Percentiles rank a stretch among this genome's conserved stretches.
phyloP scores from a whole-genome alignment of 2,113 vertebrate species.

The Heteronetta atricapilla region DNA sequence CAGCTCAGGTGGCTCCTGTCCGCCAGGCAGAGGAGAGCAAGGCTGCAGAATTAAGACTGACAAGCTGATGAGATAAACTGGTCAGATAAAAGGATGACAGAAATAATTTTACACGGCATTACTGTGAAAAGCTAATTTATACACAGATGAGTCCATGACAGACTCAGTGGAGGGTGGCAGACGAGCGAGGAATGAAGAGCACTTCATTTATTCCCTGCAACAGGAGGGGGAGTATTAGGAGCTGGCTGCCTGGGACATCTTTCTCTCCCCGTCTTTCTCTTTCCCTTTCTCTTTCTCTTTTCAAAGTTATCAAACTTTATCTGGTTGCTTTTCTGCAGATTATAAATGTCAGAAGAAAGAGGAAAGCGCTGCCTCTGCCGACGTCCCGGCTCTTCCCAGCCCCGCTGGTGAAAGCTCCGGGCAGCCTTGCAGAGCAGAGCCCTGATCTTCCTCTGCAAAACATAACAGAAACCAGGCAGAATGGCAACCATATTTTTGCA shows the following conservation, averaged over 20 bases:
- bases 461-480: background rate
- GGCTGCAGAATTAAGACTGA: conserved; percentile 55
- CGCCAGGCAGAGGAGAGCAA: background rate
- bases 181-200: conserved; percentile 35
- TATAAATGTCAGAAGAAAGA: background rate
- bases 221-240: background rate
- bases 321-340: conserved; percentile 39
- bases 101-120: conserved; percentile 69
- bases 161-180: conserved; percentile 67
- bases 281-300: background rate
- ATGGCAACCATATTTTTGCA: background rate
- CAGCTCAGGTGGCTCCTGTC: background rate
- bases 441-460: background rate
- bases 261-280: background rate
- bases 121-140: conserved; percentile 75
- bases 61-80: conserved; percentile 72
- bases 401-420: background rate
- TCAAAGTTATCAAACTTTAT: conserved; percentile 47
- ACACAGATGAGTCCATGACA: conserved; percentile 72
- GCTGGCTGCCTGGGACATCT: background rate
- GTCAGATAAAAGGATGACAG: conserved; percentile 73
- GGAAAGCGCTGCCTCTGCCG: background rate
- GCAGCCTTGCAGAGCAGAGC: background rate
- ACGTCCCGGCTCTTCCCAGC: background rate
- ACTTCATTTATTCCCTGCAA: conserved; percentile 61